phyloP scores from a whole-genome alignment of 2,888 invertebrate species.

The Shargacucullia verbasci region DNA sequence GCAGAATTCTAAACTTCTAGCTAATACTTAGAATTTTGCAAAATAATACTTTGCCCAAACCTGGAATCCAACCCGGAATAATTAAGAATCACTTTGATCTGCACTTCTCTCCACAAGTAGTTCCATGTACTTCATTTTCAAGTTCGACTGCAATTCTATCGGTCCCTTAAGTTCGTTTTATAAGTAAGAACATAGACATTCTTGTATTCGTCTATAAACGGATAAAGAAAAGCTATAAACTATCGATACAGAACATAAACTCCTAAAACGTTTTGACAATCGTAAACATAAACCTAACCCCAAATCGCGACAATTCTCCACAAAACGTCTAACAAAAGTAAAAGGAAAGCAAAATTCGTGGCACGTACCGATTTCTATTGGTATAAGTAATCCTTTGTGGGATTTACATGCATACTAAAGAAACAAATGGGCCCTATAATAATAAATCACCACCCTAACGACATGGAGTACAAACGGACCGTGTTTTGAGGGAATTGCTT shows the following conservation, averaged over 20 bases:
- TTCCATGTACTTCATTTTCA: too few species aligned
- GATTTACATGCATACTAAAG: conserved; percentile 63
- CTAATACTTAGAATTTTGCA: too few species aligned
- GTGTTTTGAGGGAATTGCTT: conserved; percentile 67
- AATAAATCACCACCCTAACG: conserved; percentile 70
- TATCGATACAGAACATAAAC: background rate
- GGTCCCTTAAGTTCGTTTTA: too few species aligned
- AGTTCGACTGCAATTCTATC: too few species aligned
- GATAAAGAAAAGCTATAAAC: background rate
- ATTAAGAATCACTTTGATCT: too few species aligned
- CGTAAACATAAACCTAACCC: background rate
- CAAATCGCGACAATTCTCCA: conserved; percentile 19
- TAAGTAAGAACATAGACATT: too few species aligned
- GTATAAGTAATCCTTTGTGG: conserved; percentile 61
- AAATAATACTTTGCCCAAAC: too few species aligned
- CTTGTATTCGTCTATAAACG: too few species aligned
- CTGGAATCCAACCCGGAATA: too few species aligned
- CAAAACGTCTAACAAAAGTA: conserved; percentile 21
- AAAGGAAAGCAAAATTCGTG: conserved; percentile 46
- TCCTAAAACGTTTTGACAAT: background rate
- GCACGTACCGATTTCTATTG: conserved; percentile 60
- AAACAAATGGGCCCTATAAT: conserved; percentile 70
- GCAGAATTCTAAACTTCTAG: too few species aligned
- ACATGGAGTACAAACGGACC: conserved; percentile 68
- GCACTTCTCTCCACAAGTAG: too few species aligned